Evolutionary conservation across 1,140 invertebrate genomes (phyloP).

Genomic region (Panulirus ornatus): DNA sequence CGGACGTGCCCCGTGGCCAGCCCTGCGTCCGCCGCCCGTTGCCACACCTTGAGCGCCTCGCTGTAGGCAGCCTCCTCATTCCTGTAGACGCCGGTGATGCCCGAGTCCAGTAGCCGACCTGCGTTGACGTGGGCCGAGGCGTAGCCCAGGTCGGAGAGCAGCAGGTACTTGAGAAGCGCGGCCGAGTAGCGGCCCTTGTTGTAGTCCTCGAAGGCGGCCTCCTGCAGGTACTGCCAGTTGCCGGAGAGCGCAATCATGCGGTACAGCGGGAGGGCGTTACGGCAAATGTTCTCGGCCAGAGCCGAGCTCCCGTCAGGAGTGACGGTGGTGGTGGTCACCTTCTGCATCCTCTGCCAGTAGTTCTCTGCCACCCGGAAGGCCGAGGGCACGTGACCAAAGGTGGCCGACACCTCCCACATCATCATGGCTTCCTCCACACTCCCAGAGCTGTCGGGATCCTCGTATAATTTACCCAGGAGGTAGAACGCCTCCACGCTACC

Average conservation of each 20-base stretch:
- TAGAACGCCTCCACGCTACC: slow-evolving; percentile 27
- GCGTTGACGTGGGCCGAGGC: slow-evolving; percentile 39
- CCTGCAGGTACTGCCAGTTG: slow-evolving; percentile 31
- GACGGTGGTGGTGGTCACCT: not conserved
- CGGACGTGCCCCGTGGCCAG: not conserved
- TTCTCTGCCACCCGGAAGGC: slow-evolving; percentile 39
- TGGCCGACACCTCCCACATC: slow-evolving; percentile 36
- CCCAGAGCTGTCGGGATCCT: slow-evolving; percentile 3
- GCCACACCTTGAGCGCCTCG: slow-evolving; percentile 21
- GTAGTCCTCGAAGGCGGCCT: slow-evolving; percentile 32
- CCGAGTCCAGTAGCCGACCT: slow-evolving; percentile 26
- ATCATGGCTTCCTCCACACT: not conserved
- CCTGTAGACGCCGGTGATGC: not conserved
- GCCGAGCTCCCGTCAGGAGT: not conserved
- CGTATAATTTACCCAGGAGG: slow-evolving; percentile 11
- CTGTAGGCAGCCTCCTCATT: not conserved
- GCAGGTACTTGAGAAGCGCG: slow-evolving; percentile 31
- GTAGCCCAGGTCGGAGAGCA: slow-evolving; percentile 40
- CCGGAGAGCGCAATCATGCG: slow-evolving; percentile 12
- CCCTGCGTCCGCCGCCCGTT: slow-evolving; percentile 17
- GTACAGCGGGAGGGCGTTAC: slow-evolving; percentile 16
- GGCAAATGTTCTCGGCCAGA: not conserved
- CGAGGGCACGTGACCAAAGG: slow-evolving; percentile 31
- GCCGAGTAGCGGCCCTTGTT: not conserved
- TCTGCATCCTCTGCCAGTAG: slow-evolving; percentile 15